A percentile compares a stretch with the other conserved stretches of the same genome.
These are phyloP conservation scores for Nomada fabriciana DNA, from an alignment of 2,888 invertebrate genomes.

Conservation along the genomic window DNA sequence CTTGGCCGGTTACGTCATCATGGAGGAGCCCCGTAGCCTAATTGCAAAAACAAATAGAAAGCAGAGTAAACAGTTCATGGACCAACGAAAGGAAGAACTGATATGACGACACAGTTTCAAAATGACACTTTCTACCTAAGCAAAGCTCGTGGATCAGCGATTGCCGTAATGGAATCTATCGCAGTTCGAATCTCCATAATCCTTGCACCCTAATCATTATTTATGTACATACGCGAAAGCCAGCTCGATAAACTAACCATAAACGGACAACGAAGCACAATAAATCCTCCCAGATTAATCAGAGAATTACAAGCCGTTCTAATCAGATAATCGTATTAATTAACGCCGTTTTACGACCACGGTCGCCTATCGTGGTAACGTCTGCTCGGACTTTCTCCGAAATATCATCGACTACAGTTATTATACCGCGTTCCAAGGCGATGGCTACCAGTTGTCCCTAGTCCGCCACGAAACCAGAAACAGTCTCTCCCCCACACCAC, in stretches of 20 bases:
- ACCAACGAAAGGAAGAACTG: slow-evolving; percentile 29
- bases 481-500: no score
- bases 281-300: background rate
- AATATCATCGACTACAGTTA: slow-evolving; percentile 21
- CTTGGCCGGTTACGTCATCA: slow-evolving; percentile 1
- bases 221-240: no score
- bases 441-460: background rate
- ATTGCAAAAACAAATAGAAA: slow-evolving; percentile 28
- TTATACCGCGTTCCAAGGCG: background rate
- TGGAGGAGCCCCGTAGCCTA: background rate
- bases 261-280: background rate
- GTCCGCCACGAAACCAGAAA: no score
- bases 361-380: background rate
- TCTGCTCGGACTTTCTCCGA: slow-evolving; percentile 5
- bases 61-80: slow-evolving; percentile 11
- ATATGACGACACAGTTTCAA: slow-evolving; percentile 5
- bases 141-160: background rate
- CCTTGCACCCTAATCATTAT: no score
- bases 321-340: slow-evolving; percentile 5
- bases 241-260: background rate
- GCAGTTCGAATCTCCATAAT: no score
- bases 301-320: background rate
- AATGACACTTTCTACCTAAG: slow-evolving; percentile 19
- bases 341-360: background rate
- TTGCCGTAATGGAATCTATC: background rate